phyloP scores from a whole-genome alignment of 2,797 vertebrate species.

The Eupleurogrammus muticus region DNA sequence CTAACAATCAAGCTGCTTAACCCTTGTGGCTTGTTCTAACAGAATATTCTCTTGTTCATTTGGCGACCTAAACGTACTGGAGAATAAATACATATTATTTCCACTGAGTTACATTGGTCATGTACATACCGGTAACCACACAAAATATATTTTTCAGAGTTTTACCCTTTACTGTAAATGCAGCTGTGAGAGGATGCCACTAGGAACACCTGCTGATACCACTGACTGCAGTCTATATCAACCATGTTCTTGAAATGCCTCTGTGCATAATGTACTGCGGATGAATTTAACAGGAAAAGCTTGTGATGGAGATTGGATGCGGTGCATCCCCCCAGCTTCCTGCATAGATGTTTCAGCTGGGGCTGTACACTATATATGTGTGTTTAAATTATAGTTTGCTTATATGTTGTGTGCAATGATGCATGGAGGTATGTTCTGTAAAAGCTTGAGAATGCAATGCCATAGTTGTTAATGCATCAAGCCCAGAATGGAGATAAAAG shows the following conservation, averaged over 20 bases:
- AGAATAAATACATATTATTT: too few relatives aligned
- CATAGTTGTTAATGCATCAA: slow-evolving; percentile 3
- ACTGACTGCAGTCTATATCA: too few relatives aligned
- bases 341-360: slow-evolving; percentile 14
- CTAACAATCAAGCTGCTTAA: not conserved
- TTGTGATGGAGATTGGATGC: not conserved
- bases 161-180: too few relatives aligned
- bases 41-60: not conserved
- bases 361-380: not conserved
- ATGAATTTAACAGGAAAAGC: not conserved
- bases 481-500: slow-evolving; percentile 42
- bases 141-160: too few relatives aligned
- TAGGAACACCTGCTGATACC: too few relatives aligned
- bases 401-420: slow-evolving; percentile 16
- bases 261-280: not conserved
- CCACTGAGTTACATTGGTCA: too few relatives aligned
- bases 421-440: slow-evolving; percentile 7
- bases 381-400: slow-evolving; percentile 7
- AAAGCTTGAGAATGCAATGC: slow-evolving; percentile 15
- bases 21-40: slow-evolving; percentile 5
- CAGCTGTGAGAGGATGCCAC: too few relatives aligned
- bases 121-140: too few relatives aligned
- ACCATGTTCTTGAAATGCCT: not conserved
- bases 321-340: not conserved
- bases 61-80: not conserved